Conservation (phyloP, 2,888 invertebrate species). For the Amblyjoppa fuscipennis region DNA sequence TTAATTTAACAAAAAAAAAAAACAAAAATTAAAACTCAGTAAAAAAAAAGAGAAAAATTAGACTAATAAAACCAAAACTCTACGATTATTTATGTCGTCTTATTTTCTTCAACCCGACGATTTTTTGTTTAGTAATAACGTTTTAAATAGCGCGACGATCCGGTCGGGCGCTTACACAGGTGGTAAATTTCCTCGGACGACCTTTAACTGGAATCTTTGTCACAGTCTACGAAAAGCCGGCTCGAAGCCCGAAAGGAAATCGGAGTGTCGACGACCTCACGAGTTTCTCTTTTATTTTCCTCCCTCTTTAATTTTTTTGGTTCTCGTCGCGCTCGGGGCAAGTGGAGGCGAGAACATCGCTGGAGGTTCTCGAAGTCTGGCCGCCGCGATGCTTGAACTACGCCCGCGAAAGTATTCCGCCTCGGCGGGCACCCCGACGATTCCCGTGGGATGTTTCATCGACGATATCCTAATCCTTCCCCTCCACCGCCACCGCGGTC, state of each 20-base stretch:
- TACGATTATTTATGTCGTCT: too few relatives aligned
- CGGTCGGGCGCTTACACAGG: too few relatives aligned
- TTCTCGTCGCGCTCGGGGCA: slow-evolving; percentile 31
- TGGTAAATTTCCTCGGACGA: too few relatives aligned
- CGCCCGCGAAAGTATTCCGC: neutral
- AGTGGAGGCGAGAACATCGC: slow-evolving; percentile 46
- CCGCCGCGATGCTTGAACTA: slow-evolving; percentile 17
- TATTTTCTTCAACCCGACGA: too few relatives aligned
- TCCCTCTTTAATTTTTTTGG: neutral
- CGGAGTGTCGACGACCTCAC: slow-evolving; percentile 41
- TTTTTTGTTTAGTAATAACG: too few relatives aligned
- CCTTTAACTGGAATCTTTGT: neutral
- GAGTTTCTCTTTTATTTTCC: slow-evolving; percentile 14
- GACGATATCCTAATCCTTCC: slow-evolving; percentile 36
- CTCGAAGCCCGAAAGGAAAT: neutral
- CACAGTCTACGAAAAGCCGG: neutral
- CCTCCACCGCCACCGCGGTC: neutral
- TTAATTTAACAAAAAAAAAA: too few relatives aligned
- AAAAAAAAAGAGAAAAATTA: too few relatives aligned
- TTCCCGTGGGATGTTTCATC: slow-evolving; percentile 41
- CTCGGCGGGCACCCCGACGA: neutral
- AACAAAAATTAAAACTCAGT: too few relatives aligned
- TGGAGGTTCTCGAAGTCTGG: slow-evolving; percentile 8
- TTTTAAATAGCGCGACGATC: too few relatives aligned
- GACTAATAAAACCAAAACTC: too few relatives aligned